Base-by-base conservation (phyloP, 2,888 invertebrate species). In the Tenthredo mesomela region DNA sequence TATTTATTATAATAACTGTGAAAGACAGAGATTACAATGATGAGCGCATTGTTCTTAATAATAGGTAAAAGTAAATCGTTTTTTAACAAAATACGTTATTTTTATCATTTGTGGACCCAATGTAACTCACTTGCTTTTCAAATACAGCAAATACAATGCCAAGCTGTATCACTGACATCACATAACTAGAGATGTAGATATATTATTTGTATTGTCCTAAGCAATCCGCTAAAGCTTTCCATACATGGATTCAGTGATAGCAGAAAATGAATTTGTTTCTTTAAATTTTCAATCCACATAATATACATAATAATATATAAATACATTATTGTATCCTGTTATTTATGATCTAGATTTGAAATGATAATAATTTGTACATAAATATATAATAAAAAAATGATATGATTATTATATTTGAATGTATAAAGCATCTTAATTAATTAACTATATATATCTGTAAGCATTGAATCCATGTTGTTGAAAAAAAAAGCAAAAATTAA, bases 71-170 rank as follows among this genome's bases (percentile, higher is more conserved):
- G n/a, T 78, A 78, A 75, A 15, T 80, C 37, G 25, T 61, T 80
- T 9, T 18, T 77, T 77, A 50, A 61, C 80, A 61, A 80, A 29
- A 78, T 78, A 75, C 37, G 75, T 47, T 18, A 47, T 21, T 29
- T 47, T 80, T 80, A 33, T 61, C 47, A 80, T 61, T 58, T 61
- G 21, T 80, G 80, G 80, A 80, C 80, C 80, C 80, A 80, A 80
- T 80, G 37, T 80, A 80, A 80, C 80, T 61, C 61, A 80, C 58
- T 77, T 77, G 77, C n/a, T 84, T 84, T 2, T 61, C 86, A 84
- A 75, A 78, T 87, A 78, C 78, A 82, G 67, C 65, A 61, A 83
- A 84, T 85, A 84, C 25, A 73, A 82, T 70, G 85, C 77, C 61
- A 80, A 80, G 61, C 61, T 80, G 58, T 21, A 40, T 61, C 21